Conservation (phyloP, 2,888 invertebrate species). For the Odontomyia ornata region DNA sequence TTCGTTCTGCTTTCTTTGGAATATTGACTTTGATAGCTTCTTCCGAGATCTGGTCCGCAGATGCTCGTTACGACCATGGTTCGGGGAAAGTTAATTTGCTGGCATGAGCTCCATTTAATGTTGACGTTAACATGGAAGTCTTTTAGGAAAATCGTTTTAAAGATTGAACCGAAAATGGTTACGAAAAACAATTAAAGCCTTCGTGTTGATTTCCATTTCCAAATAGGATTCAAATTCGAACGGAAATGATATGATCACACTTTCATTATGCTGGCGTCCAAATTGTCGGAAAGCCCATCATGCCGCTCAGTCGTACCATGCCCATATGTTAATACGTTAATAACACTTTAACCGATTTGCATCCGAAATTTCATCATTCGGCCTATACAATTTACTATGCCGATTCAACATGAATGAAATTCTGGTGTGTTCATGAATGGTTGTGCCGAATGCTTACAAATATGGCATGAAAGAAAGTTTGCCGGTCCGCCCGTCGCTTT, state of each 20-base stretch:
- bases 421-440: neutral
- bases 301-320: neutral
- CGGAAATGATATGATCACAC: slow-evolving; percentile 2
- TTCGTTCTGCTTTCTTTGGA: neutral
- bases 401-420: neutral
- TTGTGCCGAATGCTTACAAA: neutral
- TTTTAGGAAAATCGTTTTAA: neutral
- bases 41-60: neutral
- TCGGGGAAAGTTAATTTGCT: too few relatives aligned
- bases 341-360: neutral
- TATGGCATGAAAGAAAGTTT: neutral
- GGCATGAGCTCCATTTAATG: too few relatives aligned
- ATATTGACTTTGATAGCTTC: neutral
- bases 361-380: neutral
- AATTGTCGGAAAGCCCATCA: neutral
- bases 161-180: neutral
- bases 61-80: too few relatives aligned
- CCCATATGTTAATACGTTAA: too few relatives aligned
- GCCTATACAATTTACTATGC: neutral
- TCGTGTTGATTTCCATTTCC: neutral
- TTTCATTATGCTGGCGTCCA: neutral
- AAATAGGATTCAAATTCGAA: neutral
- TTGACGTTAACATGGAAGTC: too few relatives aligned
- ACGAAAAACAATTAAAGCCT: neutral
- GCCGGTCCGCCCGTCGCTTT: neutral